phyloP scores from a whole-genome alignment of 2,797 vertebrate species.

The Coregonus suidteri region DNA sequence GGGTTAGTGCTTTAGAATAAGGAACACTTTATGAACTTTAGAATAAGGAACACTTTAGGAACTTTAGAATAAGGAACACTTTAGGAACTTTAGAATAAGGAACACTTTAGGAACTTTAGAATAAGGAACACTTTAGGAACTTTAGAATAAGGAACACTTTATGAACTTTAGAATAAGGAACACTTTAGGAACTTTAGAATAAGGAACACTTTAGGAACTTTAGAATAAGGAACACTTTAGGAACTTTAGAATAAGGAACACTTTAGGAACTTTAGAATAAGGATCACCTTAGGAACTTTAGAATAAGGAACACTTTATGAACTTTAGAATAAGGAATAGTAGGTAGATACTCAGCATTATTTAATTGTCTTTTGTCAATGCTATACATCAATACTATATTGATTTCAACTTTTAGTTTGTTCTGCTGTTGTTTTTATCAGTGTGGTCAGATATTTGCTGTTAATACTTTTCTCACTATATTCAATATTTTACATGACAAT shows the following conservation, averaged over 20 bases:
- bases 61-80: no score
- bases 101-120: no score
- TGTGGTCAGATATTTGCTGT: not conserved
- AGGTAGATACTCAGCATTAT: not conserved
- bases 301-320: not conserved
- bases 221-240: no score
- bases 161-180: not conserved
- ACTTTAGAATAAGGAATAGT: not conserved
- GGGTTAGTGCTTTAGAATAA: no score
- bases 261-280: no score
- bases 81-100: no score
- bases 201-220: no score
- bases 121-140: no score
- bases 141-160: no score
- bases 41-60: not conserved
- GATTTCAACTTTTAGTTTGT: not conserved
- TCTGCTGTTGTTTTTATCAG: not conserved
- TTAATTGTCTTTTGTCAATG: not conserved
- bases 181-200: not conserved
- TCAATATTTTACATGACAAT: not conserved
- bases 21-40: not conserved
- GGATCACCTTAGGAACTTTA: not conserved
- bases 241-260: no score
- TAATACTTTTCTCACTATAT: not conserved
- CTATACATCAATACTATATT: not conserved